Conservation (phyloP, 1,140 invertebrate genomes). For the Protaetia brevitarsis region DNA sequence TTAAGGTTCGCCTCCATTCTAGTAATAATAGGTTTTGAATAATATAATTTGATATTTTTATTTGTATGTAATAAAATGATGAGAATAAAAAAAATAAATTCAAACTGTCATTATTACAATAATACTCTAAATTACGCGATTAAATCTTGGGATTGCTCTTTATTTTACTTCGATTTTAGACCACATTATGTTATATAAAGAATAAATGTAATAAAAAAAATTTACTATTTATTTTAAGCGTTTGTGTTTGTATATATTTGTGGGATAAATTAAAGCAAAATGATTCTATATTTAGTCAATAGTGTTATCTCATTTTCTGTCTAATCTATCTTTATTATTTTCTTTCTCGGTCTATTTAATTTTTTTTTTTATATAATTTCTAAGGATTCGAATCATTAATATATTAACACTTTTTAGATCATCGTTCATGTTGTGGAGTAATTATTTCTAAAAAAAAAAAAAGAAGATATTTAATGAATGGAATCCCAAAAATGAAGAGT, state of each 20-base stretch:
- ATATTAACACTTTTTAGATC: too few species aligned
- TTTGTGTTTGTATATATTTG: neutral
- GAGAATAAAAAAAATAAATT: neutral
- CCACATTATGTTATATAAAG: constrained; percentile 1
- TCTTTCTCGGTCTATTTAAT: too few species aligned
- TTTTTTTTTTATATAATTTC: too few species aligned
- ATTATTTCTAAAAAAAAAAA: neutral
- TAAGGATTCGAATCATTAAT: too few species aligned
- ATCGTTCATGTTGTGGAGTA: too few species aligned
- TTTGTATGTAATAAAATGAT: neutral
- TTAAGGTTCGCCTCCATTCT: neutral
- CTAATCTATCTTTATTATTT: too few species aligned
- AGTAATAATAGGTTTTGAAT: neutral
- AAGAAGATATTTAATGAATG: neutral
- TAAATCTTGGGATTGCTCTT: neutral
- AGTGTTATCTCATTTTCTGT: too few species aligned
- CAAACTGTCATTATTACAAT: neutral
- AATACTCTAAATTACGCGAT: neutral
- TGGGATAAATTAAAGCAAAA: neutral
- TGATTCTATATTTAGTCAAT: too few species aligned
- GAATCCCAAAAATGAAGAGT: neutral
- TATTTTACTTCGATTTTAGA: neutral
- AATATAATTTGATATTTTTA: neutral
- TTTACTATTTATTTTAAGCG: neutral
- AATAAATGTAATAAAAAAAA: neutral